Conservation (phyloP, 2,113 vertebrate species). For the Nothocercus julius region DNA sequence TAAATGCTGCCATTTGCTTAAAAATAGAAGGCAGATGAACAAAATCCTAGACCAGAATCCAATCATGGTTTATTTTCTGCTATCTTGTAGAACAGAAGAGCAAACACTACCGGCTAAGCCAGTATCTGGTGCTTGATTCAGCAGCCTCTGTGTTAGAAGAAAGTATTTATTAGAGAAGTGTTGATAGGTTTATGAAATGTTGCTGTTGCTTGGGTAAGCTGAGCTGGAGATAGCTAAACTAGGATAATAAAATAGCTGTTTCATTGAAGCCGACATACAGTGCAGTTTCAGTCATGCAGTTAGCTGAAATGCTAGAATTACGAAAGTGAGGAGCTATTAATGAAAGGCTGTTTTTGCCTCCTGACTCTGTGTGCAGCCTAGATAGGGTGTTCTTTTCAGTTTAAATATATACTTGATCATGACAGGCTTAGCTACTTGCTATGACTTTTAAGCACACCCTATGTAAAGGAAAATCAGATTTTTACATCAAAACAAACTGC, state of each 20-base stretch:
- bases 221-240: conserved; percentile 27
- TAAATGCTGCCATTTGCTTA: not conserved
- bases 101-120: not conserved
- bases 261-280: conserved; percentile 3
- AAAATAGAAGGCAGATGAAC: not conserved
- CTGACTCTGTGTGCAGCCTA: not conserved
- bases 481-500: conserved; percentile 9
- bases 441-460: not conserved
- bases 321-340: conserved; percentile 13
- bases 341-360: conserved; percentile 7
- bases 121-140: not conserved
- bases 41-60: not conserved
- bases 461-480: conserved; percentile 1
- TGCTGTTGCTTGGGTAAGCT: conserved; percentile 15
- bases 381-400: not conserved
- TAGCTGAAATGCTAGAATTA: not conserved
- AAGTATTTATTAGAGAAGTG: conserved; percentile 15
- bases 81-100: not conserved
- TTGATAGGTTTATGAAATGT: conserved; percentile 50
- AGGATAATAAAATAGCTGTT: conserved; percentile 38
- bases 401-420: not conserved
- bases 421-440: conserved; percentile 1
- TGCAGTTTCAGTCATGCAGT: not conserved
- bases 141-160: not conserved
- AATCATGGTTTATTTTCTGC: conserved; percentile 14